Conservation (phyloP, 2,888 invertebrate genomes). For the Rhyacophila evoluta region DNA sequence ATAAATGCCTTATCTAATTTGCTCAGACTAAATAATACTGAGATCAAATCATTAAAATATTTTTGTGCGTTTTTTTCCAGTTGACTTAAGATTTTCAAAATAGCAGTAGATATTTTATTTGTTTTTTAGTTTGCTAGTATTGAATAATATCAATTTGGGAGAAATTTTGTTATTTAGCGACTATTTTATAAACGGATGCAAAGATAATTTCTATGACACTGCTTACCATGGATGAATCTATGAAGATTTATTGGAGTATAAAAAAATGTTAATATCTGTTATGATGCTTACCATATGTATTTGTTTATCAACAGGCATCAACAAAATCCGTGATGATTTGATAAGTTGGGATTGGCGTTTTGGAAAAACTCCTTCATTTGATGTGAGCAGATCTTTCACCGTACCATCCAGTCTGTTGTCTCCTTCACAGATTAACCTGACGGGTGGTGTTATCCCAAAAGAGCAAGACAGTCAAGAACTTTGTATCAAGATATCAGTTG, state of each 20-base stretch:
- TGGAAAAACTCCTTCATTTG: slow-evolving; percentile 89
- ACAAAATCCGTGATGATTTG: slow-evolving; percentile 76
- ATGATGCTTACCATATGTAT: too few relatives aligned
- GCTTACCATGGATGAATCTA: too few relatives aligned
- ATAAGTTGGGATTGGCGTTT: slow-evolving; percentile 89
- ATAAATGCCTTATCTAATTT: not conserved
- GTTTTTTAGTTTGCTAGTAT: too few relatives aligned
- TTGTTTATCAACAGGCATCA: slow-evolving; percentile 71
- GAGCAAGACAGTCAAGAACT: slow-evolving; percentile 63
- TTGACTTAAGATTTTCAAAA: too few relatives aligned
- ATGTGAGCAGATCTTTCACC: slow-evolving; percentile 75
- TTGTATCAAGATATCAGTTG: slow-evolving; percentile 74
- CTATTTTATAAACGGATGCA: too few relatives aligned
- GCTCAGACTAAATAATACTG: not conserved
- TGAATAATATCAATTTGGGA: too few relatives aligned
- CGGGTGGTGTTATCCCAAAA: slow-evolving; percentile 54
- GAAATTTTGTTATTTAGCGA: too few relatives aligned
- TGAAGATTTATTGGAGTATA: too few relatives aligned
- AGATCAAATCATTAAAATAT: not conserved
- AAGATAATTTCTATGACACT: too few relatives aligned
- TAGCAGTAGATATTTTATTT: too few relatives aligned
- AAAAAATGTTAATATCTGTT: too few relatives aligned
- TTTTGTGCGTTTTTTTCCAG: too few relatives aligned
- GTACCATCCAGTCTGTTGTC: slow-evolving; percentile 70
- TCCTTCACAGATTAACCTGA: slow-evolving; percentile 62